phyloP scores from a whole-genome alignment of 2,113 vertebrate genomes.

The Sinocyclocheilus rhinocerous region DNA sequence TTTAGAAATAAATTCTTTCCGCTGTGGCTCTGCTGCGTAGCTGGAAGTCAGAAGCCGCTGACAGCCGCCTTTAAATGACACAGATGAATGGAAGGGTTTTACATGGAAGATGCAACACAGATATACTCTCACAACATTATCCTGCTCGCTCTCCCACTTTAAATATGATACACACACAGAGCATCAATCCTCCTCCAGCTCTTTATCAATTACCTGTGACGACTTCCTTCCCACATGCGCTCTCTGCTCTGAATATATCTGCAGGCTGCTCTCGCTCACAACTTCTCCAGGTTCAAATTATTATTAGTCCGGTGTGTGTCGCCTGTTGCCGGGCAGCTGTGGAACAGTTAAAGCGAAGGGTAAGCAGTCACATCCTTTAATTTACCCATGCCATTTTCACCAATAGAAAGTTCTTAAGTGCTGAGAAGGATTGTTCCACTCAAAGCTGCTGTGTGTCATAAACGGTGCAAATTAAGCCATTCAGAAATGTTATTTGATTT shows the following conservation, averaged over 20 bases:
- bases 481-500: background rate
- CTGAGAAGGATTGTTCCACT: background rate
- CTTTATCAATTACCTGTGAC: constrained; percentile 9
- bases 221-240: background rate
- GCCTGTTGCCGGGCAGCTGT: background rate
- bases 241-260: background rate
- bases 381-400: background rate
- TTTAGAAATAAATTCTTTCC: constrained; percentile 41
- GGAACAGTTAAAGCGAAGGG: background rate
- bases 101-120: background rate
- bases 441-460: background rate
- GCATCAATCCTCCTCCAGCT: constrained; percentile 9
- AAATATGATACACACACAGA: constrained; percentile 3
- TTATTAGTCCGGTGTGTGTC: background rate
- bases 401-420: background rate
- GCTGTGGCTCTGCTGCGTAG: background rate
- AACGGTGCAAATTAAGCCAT: background rate
- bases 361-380: background rate
- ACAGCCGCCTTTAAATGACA: constrained; percentile 38
- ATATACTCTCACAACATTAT: constrained; percentile 32
- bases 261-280: background rate
- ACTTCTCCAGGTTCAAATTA: background rate
- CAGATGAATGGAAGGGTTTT: constrained; percentile 48
- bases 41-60: constrained; percentile 18
- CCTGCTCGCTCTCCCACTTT: background rate